Evolutionary conservation across 2,888 invertebrate genomes (phyloP).

Genomic region (Ormyrus rosae): DNA sequence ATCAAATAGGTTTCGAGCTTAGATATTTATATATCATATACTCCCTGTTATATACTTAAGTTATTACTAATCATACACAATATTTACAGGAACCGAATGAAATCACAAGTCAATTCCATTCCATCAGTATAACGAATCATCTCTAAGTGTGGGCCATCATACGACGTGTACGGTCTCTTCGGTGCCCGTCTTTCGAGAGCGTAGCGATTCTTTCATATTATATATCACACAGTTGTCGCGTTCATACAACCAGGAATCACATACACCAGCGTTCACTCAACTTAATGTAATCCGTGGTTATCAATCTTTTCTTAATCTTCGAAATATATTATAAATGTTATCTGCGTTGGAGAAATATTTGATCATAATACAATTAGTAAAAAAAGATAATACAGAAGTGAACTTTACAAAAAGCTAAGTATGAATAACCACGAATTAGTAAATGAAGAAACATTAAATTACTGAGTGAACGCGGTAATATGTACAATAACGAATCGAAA

Average conservation of each 20-base stretch:
- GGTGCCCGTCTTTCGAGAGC: slow-evolving; percentile 34
- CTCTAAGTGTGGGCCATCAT: slow-evolving; percentile 48
- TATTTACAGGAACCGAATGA: slow-evolving; percentile 66
- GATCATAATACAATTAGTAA: slow-evolving; percentile 13
- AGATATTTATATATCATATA: slow-evolving; percentile 37
- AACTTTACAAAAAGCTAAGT: slow-evolving; percentile 43
- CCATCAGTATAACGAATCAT: slow-evolving; percentile 42
- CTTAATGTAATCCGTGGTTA: slow-evolving; percentile 34
- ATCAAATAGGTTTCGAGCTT: slow-evolving; percentile 32
- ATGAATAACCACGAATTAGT: slow-evolving; percentile 21
- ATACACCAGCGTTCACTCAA: slow-evolving; percentile 36
- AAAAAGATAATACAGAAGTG: slow-evolving; percentile 30
- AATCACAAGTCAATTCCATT: slow-evolving; percentile 64
- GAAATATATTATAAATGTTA: slow-evolving; percentile 11
- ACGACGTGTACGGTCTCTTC: slow-evolving; percentile 55
- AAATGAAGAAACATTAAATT: slow-evolving; percentile 21
- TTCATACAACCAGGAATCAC: slow-evolving; percentile 35
- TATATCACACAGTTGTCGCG: slow-evolving; percentile 39
- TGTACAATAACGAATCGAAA: slow-evolving; percentile 42
- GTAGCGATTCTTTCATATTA: slow-evolving; percentile 34
- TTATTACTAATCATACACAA: slow-evolving; percentile 58
- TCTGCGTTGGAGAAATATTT: slow-evolving; percentile 33
- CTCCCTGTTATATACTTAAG: slow-evolving; percentile 37
- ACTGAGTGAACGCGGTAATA: slow-evolving; percentile 40
- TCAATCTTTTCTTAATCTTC: slow-evolving; percentile 16